Conservation (phyloP, 2,797 vertebrate species). For the Amphiprion clarkii region DNA sequence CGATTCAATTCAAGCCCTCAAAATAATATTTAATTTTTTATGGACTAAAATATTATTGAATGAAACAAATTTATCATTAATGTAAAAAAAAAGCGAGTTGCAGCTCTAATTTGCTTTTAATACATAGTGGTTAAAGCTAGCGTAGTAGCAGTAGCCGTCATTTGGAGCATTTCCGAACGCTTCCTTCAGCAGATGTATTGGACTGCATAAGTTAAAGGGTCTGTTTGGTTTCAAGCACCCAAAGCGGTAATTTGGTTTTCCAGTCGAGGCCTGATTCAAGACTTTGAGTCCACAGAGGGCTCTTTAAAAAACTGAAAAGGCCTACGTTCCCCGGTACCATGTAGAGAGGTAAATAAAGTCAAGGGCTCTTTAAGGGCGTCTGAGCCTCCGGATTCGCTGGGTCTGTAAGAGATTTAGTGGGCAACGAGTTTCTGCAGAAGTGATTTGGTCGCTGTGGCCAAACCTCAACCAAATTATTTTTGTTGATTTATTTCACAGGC, state of each 20-base stretch:
- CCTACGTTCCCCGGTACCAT: constrained; percentile 37
- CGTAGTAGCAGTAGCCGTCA: no score
- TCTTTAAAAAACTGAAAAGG: constrained; percentile 50
- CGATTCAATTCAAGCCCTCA: neutral
- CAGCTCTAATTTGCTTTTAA: neutral
- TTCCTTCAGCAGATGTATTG: constrained; percentile 11
- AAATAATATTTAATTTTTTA: neutral
- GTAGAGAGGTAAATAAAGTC: constrained; percentile 75
- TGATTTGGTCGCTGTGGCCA: constrained; percentile 65
- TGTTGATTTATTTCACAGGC: constrained; percentile 73
- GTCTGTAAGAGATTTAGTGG: constrained; percentile 77
- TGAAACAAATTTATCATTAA: neutral
- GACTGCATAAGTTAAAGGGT: constrained; percentile 44
- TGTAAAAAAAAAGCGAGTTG: neutral
- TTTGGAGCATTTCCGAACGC: neutral
- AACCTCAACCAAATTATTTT: constrained; percentile 72
- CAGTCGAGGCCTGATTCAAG: constrained; percentile 53
- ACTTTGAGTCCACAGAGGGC: constrained; percentile 57
- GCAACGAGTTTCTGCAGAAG: constrained; percentile 69
- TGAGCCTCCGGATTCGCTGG: constrained; percentile 60
- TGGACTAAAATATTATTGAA: neutral
- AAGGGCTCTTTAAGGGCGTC: constrained; percentile 58
- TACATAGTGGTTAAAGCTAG: no score
- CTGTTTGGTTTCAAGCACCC: constrained; percentile 52
- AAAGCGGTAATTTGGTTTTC: constrained; percentile 57